Base-by-base conservation (phyloP, 2,888 invertebrate genomes). In the Chelonus formosanus region DNA sequence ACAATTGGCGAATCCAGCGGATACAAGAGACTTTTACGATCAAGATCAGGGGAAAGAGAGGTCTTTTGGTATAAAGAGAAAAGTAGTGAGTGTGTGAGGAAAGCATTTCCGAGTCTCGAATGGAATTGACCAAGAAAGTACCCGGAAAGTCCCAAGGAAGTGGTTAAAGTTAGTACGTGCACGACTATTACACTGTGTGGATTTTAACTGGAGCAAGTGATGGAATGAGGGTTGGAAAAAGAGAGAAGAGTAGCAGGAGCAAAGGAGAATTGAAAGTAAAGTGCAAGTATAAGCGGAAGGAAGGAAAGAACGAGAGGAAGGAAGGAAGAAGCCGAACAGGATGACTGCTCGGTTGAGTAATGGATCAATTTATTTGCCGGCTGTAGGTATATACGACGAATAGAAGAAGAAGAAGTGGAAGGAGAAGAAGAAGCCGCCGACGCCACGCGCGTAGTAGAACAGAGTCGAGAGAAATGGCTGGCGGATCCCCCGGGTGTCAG, bases 361-460 rank as follows among this genome's bases (percentile, higher is more conserved):
- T 81, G 80, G 81, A 80, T 81, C 81, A 81, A 81, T 81, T 81
- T 81, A 81, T 81, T 80, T 80, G 77, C 78, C 72, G 76, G 75
- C 73, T 75, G 73, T 75, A 75, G 75, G 75, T 75, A 74, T 70
- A 71, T 73, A 73, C 72, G 47, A 48, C 70, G 72, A 58, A 48
- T 34, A 47, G 58, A 34, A 47, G 32, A 45, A 54, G 34, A 54
- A 54, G 53, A 44, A 54, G 52, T 3, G 4, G 20, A 48, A 48
- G 52, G 34, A 52, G 31, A 52, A 44, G 54, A 54, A 47, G 48
- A 48, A 3, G 31, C 40, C 40, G 52, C 52, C 52, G 34, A 52
- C 52, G 52, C 52, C 52, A 57, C 50, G 63, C 58, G 66, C 20
- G 20, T 20, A 63, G 64, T 67, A 70, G 74, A 78, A 75, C 73